A percentile compares a stretch with the other conserved stretches of the same genome.
Evolutionary conservation across 2,888 invertebrate genomes (phyloP).

Genomic region (Dicyrtomina minuta): DNA sequence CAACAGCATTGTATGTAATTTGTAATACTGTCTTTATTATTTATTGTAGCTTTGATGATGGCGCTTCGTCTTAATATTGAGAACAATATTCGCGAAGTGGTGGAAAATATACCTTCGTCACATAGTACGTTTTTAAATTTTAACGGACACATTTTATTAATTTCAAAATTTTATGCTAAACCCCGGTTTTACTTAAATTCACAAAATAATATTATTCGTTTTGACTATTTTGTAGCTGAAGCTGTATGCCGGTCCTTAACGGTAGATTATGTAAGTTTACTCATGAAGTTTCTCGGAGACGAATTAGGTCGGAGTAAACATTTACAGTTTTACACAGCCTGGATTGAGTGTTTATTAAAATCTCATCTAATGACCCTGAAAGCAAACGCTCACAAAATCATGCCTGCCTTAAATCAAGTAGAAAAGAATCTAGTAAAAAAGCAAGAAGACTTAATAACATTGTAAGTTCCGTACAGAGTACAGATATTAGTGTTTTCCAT

Average conservation of each 20-base stretch:
- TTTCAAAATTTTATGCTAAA: not conserved
- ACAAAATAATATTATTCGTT: not conserved
- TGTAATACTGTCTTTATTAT: too few relatives aligned
- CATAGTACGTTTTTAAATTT: slow-evolving; percentile 65
- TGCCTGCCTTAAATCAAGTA: slow-evolving; percentile 69
- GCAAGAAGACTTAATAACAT: slow-evolving; percentile 77
- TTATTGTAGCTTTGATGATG: slow-evolving; percentile 71
- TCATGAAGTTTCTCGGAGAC: slow-evolving; percentile 65
- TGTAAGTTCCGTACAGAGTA: slow-evolving; percentile 63
- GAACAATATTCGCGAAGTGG: slow-evolving; percentile 70
- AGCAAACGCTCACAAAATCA: slow-evolving; percentile 58
- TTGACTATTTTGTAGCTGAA: slow-evolving; percentile 16
- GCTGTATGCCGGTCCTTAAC: slow-evolving; percentile 33
- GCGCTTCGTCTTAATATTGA: slow-evolving; percentile 83
- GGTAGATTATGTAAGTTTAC: slow-evolving; percentile 14
- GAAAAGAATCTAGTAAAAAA: slow-evolving; percentile 78
- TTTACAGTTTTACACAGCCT: slow-evolving; percentile 82
- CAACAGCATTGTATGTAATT: too few relatives aligned
- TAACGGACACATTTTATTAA: not conserved
- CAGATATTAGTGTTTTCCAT: too few relatives aligned
- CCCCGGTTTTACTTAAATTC: not conserved
- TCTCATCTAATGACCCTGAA: slow-evolving; percentile 63
- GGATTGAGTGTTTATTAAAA: slow-evolving; percentile 72
- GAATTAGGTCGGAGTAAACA: slow-evolving; percentile 77
- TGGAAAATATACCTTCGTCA: slow-evolving; percentile 76